phyloP scores from a whole-genome alignment of 1,140 invertebrate species.

The Apis laboriosa region DNA sequence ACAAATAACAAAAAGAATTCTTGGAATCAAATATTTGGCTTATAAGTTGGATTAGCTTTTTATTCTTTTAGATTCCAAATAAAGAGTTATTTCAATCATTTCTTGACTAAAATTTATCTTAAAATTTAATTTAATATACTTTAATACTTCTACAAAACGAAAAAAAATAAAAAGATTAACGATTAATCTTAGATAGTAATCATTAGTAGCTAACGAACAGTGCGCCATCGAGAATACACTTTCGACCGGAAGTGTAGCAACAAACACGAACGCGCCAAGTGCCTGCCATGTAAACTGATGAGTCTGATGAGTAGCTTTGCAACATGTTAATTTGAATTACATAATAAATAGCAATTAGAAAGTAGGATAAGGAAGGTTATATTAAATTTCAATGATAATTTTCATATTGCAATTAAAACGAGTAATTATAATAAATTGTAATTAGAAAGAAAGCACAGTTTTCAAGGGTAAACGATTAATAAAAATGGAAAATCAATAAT shows the following conservation, averaged over 20 bases:
- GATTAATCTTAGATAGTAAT: not conserved
- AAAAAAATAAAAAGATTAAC: too few relatives aligned
- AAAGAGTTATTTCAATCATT: too few relatives aligned
- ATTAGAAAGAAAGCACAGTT: not conserved
- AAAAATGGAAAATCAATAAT: not conserved
- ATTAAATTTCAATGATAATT: not conserved
- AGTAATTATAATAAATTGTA: not conserved
- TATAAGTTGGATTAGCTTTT: too few relatives aligned
- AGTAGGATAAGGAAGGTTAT: not conserved
- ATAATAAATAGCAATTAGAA: constrained; percentile 21
- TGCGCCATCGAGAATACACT: not conserved
- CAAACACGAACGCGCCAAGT: not conserved
- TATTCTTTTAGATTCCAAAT: too few relatives aligned
- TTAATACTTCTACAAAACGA: too few relatives aligned
- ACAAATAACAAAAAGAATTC: too few relatives aligned
- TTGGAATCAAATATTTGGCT: too few relatives aligned
- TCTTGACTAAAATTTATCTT: too few relatives aligned
- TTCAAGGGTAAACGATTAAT: not conserved
- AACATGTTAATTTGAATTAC: constrained; percentile 3
- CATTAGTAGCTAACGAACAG: not conserved
- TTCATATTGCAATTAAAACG: too few relatives aligned
- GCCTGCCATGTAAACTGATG: not conserved
- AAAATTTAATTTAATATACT: too few relatives aligned
- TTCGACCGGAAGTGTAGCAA: constrained; percentile 26
- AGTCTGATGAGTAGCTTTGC: not conserved